Conservation (phyloP, 2,888 invertebrate species). For the Tinea trinotella region DNA sequence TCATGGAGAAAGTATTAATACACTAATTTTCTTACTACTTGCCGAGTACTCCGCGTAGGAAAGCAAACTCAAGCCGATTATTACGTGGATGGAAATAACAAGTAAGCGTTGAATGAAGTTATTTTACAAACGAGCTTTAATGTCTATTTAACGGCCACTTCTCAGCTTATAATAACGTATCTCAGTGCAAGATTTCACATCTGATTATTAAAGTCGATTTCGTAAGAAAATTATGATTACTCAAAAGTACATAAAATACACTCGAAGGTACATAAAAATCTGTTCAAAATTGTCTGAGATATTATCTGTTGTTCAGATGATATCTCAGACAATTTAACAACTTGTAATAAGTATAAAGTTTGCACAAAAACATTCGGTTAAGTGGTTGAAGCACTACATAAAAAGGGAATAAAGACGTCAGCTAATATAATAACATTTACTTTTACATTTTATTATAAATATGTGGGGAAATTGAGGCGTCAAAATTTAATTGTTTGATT, state of each 20-base stretch:
- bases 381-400: too few species aligned
- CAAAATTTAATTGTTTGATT: too few species aligned
- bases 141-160: slow-evolving; percentile 12
- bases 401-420: too few species aligned
- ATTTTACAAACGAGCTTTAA: slow-evolving; percentile 18
- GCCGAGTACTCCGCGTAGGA: background rate
- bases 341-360: too few species aligned
- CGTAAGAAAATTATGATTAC: slow-evolving; percentile 10
- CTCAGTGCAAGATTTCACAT: slow-evolving; percentile 3
- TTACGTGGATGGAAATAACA: slow-evolving; percentile 18
- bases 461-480: too few species aligned
- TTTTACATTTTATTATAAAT: too few species aligned
- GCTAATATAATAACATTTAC: too few species aligned
- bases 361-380: too few species aligned
- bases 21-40: background rate
- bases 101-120: slow-evolving; percentile 17
- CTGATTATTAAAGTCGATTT: slow-evolving; percentile 8
- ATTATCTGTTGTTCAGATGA: too few species aligned
- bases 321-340: too few species aligned
- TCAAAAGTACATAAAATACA: background rate
- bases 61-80: background rate
- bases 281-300: too few species aligned
- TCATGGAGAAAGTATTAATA: background rate
- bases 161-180: background rate
- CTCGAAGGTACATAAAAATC: background rate